Base-by-base conservation (phyloP, 2,888 invertebrate species). In the Acleris emargana region DNA sequence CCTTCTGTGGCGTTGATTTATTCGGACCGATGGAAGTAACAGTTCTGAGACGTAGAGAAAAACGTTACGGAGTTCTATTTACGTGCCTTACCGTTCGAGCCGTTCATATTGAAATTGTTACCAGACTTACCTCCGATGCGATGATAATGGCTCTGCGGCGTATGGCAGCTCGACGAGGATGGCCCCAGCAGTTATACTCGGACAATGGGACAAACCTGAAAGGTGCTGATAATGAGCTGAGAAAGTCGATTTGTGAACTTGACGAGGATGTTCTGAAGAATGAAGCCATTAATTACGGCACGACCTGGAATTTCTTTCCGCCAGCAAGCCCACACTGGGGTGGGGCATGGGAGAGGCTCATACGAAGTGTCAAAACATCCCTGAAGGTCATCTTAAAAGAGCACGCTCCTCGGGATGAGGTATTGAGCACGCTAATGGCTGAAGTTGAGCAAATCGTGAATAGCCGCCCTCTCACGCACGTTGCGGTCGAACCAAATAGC, bases 401-500 rank as follows among this genome's bases (percentile, higher is more conserved):
- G 18, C 47, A 47, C n/a, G 60, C 60, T n/a, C 62, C 62, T 5
- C 28, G 32, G 11, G 54, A 45, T 11, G 62, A 54, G 17, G 38
- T 47, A 4, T n/a, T 62, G 3, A n/a, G 7, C 17, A 62, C 62
- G 7, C 25, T 62, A 20, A 18, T 62, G 16, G 47, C 62, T 13
- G 62, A 62, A 62, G 54, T 42, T 5, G 62, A 62, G 47, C 25
- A 45, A 7, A 45, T 32, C 2, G 54, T 62, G 7, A 62, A 62
- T 28, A 54, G 87, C 53, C 88, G 73, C 74, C 85, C 86, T 68
- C 81, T 86, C 61, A 80, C 88, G 87, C 71, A 32, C 80, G 79
- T 64, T 64, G 42, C 62, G 0, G 32, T 49, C 13, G 54, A 62
- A n/a, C 54, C 54, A n/a, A 2, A 54, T 1, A 72, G 75, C n/a